A percentile compares a stretch with the other conserved stretches of the same genome.
Evolutionary conservation across 1,140 invertebrate genomes (phyloP).

Genomic region (Phocides pigmalion): DNA sequence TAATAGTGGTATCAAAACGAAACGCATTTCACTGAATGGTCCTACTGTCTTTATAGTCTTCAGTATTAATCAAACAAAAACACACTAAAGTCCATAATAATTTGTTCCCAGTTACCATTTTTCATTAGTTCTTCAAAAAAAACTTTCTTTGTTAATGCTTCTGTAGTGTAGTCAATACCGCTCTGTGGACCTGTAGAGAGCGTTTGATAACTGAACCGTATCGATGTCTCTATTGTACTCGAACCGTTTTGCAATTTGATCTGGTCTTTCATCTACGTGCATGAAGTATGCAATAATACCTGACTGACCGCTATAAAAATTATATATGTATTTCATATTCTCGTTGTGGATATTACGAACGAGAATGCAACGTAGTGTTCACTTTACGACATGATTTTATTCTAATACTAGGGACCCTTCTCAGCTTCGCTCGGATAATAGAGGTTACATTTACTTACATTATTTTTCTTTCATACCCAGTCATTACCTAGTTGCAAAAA

Average conservation of each 20-base stretch:
- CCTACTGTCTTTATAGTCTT: too few relatives aligned
- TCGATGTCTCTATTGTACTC: conserved; percentile 26
- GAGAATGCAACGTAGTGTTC: too few relatives aligned
- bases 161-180: conserved; percentile 9
- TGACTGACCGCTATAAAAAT: not conserved
- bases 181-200: conserved; percentile 15
- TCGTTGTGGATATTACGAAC: too few relatives aligned
- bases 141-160: conserved; percentile 18
- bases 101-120: not conserved
- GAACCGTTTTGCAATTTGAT: conserved; percentile 17
- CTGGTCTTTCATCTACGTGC: conserved; percentile 15
- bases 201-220: conserved; percentile 22
- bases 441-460: too few relatives aligned
- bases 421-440: too few relatives aligned
- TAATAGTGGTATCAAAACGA: too few relatives aligned
- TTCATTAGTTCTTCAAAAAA: not conserved
- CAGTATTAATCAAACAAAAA: too few relatives aligned
- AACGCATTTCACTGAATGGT: too few relatives aligned
- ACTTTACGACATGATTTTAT: too few relatives aligned
- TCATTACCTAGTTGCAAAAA: too few relatives aligned
- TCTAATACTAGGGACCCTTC: too few relatives aligned
- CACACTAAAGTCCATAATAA: not conserved
- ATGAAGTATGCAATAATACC: conserved; percentile 11
- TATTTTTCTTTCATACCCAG: too few relatives aligned
- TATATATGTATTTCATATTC: not conserved